These are phyloP conservation scores for Malacoraja senta DNA, from an alignment of 2,797 vertebrate species.

Conservation along the genomic window DNA sequence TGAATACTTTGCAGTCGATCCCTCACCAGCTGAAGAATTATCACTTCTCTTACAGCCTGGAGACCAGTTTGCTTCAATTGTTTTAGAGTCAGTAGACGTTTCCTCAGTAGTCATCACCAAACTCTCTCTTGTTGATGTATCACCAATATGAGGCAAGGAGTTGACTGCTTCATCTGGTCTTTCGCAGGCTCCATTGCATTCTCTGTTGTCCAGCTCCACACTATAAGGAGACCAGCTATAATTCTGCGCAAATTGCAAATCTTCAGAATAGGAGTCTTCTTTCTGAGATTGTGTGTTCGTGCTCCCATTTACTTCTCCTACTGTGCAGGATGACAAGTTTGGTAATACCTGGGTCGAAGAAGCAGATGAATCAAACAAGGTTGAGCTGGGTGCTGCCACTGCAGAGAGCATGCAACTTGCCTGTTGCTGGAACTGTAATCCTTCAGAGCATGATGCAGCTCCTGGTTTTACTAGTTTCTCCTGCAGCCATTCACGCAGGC, in stretches of 20 bases:
- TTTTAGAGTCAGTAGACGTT: too few species aligned
- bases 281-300: neutral
- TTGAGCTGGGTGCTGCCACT: neutral
- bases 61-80: neutral
- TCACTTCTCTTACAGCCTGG: neutral
- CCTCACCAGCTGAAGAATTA: neutral
- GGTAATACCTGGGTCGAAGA: neutral
- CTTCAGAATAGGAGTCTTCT: constrained; percentile 37
- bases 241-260: constrained; percentile 41
- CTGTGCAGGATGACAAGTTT: neutral
- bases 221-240: constrained; percentile 42
- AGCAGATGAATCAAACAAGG: neutral
- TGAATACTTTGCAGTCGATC: constrained; percentile 32
- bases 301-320: neutral
- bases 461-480: constrained; percentile 38
- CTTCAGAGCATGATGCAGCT: rapidly evolving
- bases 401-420: neutral
- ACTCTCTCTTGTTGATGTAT: neutral
- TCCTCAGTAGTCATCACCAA: neutral
- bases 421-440: neutral
- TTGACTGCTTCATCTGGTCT: neutral
- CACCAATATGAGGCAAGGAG: neutral
- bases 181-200: neutral
- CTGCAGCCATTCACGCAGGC: constrained; percentile 56
- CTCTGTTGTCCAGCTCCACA: neutral